Conservation (phyloP, 2,888 invertebrate genomes). For the Hemaris fuciformis region DNA sequence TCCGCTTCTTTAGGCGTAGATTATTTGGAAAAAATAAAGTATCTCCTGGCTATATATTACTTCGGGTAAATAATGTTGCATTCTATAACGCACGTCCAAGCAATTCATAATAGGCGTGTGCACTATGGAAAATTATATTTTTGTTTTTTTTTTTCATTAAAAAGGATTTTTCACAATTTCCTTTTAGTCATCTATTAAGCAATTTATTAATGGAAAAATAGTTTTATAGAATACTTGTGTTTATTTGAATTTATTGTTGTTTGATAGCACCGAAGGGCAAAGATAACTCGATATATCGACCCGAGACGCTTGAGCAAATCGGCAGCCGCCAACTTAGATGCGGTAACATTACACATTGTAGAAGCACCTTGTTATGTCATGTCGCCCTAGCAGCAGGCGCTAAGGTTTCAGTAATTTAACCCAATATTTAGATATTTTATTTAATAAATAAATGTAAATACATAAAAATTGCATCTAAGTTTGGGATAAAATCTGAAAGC, state of each 20-base stretch:
- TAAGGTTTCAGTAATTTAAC: conserved; percentile 1
- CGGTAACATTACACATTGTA: conserved; percentile 61
- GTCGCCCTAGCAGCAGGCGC: background rate
- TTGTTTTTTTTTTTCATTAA: background rate
- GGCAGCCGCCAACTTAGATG: conserved; percentile 68
- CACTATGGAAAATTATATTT: conserved; percentile 25
- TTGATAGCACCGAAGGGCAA: conserved; percentile 76
- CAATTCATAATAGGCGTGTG: conserved; percentile 32
- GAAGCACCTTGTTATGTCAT: conserved; percentile 50
- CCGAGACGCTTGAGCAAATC: conserved; percentile 73
- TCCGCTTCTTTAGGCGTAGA: conserved; percentile 78
- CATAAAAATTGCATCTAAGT: background rate
- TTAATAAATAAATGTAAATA: background rate
- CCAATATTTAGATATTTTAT: too few relatives aligned
- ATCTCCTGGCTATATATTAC: conserved; percentile 60
- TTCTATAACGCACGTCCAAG: conserved; percentile 45
- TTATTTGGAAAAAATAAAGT: conserved; percentile 79
- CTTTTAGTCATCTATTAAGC: background rate
- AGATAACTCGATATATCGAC: conserved; percentile 76
- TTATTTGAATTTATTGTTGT: conserved; percentile 30
- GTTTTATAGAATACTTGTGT: conserved; percentile 10
- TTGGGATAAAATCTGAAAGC: background rate
- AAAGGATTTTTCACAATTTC: background rate
- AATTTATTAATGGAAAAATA: background rate
- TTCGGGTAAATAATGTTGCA: conserved; percentile 72